phyloP scores from a whole-genome alignment of 2,797 vertebrate species.

The Euphonia xanthogaster region DNA sequence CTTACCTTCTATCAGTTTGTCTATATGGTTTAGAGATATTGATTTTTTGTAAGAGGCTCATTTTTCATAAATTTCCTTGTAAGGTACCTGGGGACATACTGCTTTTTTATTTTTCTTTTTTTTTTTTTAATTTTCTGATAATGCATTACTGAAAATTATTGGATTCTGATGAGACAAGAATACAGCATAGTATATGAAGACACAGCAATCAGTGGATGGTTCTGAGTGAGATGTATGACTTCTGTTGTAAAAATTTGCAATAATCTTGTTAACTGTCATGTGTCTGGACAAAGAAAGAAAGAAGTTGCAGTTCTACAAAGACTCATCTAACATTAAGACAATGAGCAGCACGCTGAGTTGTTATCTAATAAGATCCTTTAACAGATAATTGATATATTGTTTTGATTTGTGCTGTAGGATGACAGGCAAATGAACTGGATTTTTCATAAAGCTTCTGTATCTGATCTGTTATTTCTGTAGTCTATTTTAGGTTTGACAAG shows the following conservation, averaged over 20 bases:
- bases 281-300: background rate
- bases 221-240: background rate
- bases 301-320: background rate
- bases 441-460: background rate
- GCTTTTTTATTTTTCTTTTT: background rate
- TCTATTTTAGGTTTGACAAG: background rate
- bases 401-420: background rate
- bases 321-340: background rate
- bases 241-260: background rate
- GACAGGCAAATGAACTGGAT: background rate
- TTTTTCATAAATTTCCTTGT: constrained; percentile 14
- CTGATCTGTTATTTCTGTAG: background rate
- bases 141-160: background rate
- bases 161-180: background rate
- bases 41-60: background rate
- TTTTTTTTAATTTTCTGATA: background rate
- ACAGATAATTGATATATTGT: background rate
- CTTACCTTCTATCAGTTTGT: background rate
- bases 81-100: background rate
- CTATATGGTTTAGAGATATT: background rate
- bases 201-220: background rate
- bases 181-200: background rate
- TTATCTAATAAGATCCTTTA: background rate
- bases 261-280: background rate
- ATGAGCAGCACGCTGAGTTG: background rate